Percentiles rank a stretch among this genome's conserved stretches.
Conservation (phyloP, 2,797 vertebrate species). For the Neolamprologus multifasciatus region DNA sequence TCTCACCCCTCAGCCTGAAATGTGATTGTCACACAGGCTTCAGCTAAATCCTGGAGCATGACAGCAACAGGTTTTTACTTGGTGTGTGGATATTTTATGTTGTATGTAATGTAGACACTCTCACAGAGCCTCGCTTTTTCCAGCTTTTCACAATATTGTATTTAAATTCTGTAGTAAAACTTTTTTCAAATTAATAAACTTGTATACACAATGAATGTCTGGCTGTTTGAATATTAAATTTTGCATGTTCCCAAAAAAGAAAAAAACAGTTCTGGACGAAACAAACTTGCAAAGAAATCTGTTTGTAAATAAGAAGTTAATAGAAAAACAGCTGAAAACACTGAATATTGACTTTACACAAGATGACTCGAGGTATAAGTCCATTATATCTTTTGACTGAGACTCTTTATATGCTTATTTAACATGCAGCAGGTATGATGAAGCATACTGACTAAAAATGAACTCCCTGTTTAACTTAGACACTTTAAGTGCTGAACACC, state of each 20-base stretch:
- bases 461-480: neutral
- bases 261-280: neutral
- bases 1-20: neutral
- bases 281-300: neutral
- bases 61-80: constrained; percentile 13
- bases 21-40: constrained; percentile 1
- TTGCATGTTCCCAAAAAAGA: neutral
- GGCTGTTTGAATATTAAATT: neutral
- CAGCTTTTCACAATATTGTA: constrained; percentile 53
- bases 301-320: neutral
- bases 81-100: constrained; percentile 41
- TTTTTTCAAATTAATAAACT: constrained; percentile 61
- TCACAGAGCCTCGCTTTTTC: constrained; percentile 29
- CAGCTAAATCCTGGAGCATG: neutral
- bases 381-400: neutral
- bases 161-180: constrained; percentile 62
- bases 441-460: neutral
- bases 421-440: neutral
- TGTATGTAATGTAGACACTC: constrained; percentile 47
- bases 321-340: neutral
- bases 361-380: neutral
- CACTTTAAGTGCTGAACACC: neutral
- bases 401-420: neutral
- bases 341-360: neutral
- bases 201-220: constrained; percentile 6